Conservation (phyloP, 2,797 vertebrate genomes). For the Pseudochaenichthys georgianus region DNA sequence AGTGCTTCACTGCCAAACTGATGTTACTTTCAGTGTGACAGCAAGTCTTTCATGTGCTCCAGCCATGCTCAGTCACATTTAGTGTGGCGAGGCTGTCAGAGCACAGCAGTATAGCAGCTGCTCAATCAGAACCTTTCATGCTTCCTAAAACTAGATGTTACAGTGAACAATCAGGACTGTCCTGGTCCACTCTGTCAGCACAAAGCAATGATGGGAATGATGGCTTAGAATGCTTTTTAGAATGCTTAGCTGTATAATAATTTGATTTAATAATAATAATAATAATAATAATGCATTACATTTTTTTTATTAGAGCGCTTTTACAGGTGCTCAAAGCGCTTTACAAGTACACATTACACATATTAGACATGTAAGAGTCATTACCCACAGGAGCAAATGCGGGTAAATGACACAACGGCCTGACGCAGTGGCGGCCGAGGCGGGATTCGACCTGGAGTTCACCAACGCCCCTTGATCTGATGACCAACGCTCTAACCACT, state of each 20-base stretch:
- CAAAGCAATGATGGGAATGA: not conserved
- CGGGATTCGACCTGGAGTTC: no score
- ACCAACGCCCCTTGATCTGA: no score
- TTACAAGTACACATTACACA: no score
- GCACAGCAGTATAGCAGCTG: slow-evolving; percentile 27
- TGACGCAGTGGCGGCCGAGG: no score
- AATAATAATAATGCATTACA: no score
- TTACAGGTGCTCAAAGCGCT: no score
- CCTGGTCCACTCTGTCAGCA: slow-evolving; percentile 24
- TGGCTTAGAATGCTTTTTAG: not conserved
- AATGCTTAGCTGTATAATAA: not conserved
- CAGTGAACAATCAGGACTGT: slow-evolving; percentile 10
- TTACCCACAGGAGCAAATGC: no score
- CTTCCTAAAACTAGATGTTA: slow-evolving; percentile 26
- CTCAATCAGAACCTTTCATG: slow-evolving; percentile 36
- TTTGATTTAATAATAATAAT: not conserved
- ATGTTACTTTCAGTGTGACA: not conserved
- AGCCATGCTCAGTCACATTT: not conserved
- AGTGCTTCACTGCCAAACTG: not conserved
- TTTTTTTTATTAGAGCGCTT: no score
- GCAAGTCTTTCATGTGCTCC: slow-evolving; percentile 6
- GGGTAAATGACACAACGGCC: no score
- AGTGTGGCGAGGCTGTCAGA: not conserved
- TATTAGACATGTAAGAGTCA: no score
- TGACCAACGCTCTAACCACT: no score